Evolutionary conservation across 1,140 invertebrate species (phyloP), one percentile per base, ranked within the genome.

Genomic region (Trichogramma pretiosum): DNA sequence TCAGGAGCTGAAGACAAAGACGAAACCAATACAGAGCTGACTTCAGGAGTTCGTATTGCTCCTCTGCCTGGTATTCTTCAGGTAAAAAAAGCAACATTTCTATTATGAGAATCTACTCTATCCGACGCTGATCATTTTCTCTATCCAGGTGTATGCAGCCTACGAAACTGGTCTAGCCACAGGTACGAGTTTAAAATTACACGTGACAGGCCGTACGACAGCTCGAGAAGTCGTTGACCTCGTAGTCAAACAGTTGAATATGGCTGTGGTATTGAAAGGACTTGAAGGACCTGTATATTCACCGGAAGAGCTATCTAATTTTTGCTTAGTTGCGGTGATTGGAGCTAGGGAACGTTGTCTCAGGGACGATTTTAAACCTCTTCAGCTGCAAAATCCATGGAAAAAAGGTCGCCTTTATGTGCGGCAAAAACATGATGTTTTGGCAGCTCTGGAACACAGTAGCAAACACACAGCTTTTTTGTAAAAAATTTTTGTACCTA

Each of bases 331-430:
- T 0, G 90, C 91, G 0, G 90, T 95, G 13, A 92, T 96, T 36
- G 93, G 93, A 2, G 88, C 90, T 0, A 69, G 92, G 9, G 92
- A 97, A 63, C 73, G 91, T 36, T 93, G 93, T 62, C 74, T 98
- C 1, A 74, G 91, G 10, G 92, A 96, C 57, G 92, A 97, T 63
- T 96, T 94, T 62, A 85, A 88, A 56, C 89, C 91, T 0, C 70
- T 97, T 2, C 84, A 92, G 55, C 69, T 98, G 19, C 91, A 96
- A 61, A 93, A 93, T 68, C 93, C 93, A 0, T 98, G 93, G 93
- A 85, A 88, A 42, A 90, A 90, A 60, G 93, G 93, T 0, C 75
- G 89, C 16, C 72, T 97, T 22, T 96, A 93, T 67, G 89, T 97
- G 1, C 72, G 93, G 21, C 84, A 88, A 56, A 91, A 89, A 63